phyloP scores from a whole-genome alignment of 2,888 invertebrate species.

The Prosopocoilus inquinatus region DNA sequence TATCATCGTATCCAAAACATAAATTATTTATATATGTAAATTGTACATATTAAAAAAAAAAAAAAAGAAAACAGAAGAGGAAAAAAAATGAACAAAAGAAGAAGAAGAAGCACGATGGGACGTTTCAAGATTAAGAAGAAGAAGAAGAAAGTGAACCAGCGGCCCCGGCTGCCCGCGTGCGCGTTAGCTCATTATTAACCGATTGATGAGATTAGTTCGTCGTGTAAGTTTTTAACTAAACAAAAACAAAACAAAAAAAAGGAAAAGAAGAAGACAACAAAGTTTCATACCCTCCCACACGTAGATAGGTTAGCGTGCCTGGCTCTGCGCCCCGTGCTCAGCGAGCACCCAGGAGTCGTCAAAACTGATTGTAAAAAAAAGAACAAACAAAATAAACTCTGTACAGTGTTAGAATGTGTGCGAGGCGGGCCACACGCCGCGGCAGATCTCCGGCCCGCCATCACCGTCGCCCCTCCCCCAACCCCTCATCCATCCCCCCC shows the following conservation, averaged over 20 bases:
- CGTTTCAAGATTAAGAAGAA: too few relatives aligned
- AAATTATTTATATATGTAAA: slow-evolving; percentile 36
- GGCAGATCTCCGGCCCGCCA: slow-evolving; percentile 38
- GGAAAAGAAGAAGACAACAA: too few relatives aligned
- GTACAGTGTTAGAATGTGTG: slow-evolving; percentile 42
- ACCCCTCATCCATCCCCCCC: slow-evolving; percentile 17
- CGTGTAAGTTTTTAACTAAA: too few relatives aligned
- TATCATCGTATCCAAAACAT: slow-evolving; percentile 39
- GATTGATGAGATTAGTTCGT: too few relatives aligned
- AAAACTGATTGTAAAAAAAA: neutral
- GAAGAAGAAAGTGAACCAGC: too few relatives aligned
- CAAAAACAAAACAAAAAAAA: too few relatives aligned
- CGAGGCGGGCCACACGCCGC: slow-evolving; percentile 35
- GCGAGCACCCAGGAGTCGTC: neutral
- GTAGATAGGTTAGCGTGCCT: too few relatives aligned
- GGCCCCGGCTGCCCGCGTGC: too few relatives aligned
- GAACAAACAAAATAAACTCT: slow-evolving; percentile 17
- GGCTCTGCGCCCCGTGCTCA: too few relatives aligned
- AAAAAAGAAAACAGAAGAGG: slow-evolving; percentile 29
- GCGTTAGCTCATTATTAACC: too few relatives aligned
- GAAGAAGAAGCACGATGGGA: slow-evolving; percentile 39
- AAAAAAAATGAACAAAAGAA: slow-evolving; percentile 34
- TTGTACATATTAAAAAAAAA: slow-evolving; percentile 46
- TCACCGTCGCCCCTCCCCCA: slow-evolving; percentile 13
- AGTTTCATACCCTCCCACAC: too few relatives aligned